phyloP scores from a whole-genome alignment of 2,797 vertebrate genomes.

The Adrianichthys oophorus region DNA sequence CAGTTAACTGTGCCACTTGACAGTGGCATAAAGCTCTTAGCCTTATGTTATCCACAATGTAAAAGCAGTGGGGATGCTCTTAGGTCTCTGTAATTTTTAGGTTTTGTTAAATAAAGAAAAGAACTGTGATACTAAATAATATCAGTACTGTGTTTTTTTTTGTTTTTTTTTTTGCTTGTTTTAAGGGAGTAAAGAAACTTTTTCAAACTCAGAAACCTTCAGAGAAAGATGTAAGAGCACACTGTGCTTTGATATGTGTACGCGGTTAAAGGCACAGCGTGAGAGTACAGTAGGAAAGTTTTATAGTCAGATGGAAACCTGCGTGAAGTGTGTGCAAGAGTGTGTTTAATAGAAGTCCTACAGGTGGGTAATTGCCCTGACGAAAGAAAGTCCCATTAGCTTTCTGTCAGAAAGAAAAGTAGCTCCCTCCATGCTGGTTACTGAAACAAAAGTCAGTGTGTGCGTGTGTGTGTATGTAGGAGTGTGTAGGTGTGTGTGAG shows the following conservation, averaged over 20 bases:
- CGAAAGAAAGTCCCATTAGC: conserved; percentile 66
- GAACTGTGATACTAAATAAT: no score
- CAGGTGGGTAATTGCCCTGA: conserved; percentile 64
- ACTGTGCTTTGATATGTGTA: not conserved
- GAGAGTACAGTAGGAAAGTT: conserved; percentile 37
- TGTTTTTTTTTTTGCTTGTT: no score
- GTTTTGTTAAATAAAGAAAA: no score
- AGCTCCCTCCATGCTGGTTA: conserved; percentile 24
- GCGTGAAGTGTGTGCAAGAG: not conserved
- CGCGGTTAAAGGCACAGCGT: conserved; percentile 7
- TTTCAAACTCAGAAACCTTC: no score
- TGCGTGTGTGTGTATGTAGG: conserved; percentile 19
- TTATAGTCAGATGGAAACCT: conserved; percentile 18
- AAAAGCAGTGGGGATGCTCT: no score
- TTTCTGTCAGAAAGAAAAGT: conserved; percentile 64
- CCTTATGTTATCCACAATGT: no score
- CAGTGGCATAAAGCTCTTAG: no score
- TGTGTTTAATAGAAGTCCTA: conserved; percentile 34
- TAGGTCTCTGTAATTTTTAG: no score
- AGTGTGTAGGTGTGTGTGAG: conserved; percentile 7
- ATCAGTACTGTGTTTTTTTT: no score
- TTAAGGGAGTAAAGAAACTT: no score
- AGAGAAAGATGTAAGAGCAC: no score
- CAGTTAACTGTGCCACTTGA: no score
- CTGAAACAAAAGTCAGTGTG: conserved; percentile 44